Evolutionary conservation across 2,113 vertebrate species (phyloP), one percentile per base, ranked within the genome.

Genomic region (Indri indri): DNA sequence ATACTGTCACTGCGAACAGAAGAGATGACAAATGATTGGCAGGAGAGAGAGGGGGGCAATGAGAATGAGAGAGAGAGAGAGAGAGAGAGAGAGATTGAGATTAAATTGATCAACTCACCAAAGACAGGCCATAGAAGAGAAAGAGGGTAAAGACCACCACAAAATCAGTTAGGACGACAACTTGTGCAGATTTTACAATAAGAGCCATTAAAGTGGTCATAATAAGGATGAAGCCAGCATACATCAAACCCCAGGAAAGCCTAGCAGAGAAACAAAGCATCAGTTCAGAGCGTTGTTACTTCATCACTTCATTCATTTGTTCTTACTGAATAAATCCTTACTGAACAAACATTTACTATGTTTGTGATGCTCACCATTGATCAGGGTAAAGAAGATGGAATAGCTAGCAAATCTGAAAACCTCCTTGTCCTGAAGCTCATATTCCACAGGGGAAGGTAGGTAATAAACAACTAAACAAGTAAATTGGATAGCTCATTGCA

Each of bases 211-310:
- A 65, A 77, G 91, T 95, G 42, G 98, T 97, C 79, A 97, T 8
- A 50, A 98, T 27, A n/a, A 95, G 42, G 95, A 98, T 74, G 0
- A 98, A 98, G 0, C 86, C 18, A 0, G 95, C 61, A 4, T 98
- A 98, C 71, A 97, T 96, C 97, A 98, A 42, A 65, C 98, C 98
- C 98, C 98, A 98, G 96, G 98, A 98, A 30, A 98, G 95, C 98
- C 98, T 98, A 54, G 54, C 20, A 50, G 2, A 84, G 90, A 97
- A 54, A 96, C 27, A 25, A 42, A 92, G 32, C 45, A 11, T 77
- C 12, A 32, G 9, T 20, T 77, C 79, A 70, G 68, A 32, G 3
- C 9, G 34, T 10, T 16, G 17, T 27, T 16, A 30, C 30, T 50
- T 3, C 8, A 27, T 25, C 65, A 4, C 34, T 77, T 2, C 8